Evolutionary conservation across 2,113 vertebrate species (phyloP), one percentile per base, ranked within the genome.

Genomic region (Solea solea): DNA sequence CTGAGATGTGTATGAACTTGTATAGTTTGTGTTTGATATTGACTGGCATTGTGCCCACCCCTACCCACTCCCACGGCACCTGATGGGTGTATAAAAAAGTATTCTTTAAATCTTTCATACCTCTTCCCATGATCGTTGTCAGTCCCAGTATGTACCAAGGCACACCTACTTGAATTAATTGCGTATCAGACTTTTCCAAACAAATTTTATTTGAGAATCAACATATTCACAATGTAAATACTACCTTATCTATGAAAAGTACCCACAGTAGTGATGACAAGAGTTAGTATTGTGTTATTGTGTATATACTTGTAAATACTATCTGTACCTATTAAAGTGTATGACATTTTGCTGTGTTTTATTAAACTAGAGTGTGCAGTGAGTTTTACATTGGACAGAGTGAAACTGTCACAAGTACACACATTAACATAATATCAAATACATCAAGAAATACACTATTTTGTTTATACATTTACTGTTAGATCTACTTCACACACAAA

Each of bases 241-340:
- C 74, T 74, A 87, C 74, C 63, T 84, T 69, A 88, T 82, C 84
- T 80, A 87, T 83, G 53, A 84, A 70, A 81, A 72, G 72, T 86
- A 81, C 83, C 71, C 82, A 72, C 83, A 85, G 76, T 86, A 85
- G 88, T 90, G 85, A 84, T 82, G 78, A 75, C 54, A 68, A 73
- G 34, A 83, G 69, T 88, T 83, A 78, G 80, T 85, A 78, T 77
- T 87, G 84, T 86, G 82, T 83, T 88, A 84, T 84, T 16, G 39
- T 93, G 91, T 93, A 93, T 68, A 93, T 92, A 91, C 45, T 34
- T 94, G 92, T 93, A 93, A 88, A 93, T 94, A 88, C 61, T 85
- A 62, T 64, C 81, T 90, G 84, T 88, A 93, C 89, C 89, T 91
- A 88, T 91, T 92, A 90, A 92, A 93, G 84, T 91, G 88, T 90